These are phyloP conservation scores for Heliconius erato DNA, from an alignment of 2,888 invertebrate species.

Conservation along the genomic window DNA sequence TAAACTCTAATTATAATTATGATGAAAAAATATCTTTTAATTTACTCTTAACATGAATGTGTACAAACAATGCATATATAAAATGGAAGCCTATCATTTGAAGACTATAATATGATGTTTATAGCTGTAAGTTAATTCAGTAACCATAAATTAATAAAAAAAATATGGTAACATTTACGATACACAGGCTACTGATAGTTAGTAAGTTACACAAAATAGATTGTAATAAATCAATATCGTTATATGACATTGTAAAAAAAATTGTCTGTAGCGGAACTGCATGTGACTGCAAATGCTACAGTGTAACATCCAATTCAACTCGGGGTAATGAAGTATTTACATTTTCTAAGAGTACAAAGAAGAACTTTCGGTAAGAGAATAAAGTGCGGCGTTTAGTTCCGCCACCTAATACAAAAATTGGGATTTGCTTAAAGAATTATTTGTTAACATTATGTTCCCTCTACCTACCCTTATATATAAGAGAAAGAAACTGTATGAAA, in stretches of 20 bases:
- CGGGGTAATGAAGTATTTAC: background rate
- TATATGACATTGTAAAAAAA: background rate
- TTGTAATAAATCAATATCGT: background rate
- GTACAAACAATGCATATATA: background rate
- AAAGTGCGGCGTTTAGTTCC: background rate
- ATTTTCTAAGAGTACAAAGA: background rate
- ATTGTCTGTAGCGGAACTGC: background rate
- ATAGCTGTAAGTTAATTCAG: background rate
- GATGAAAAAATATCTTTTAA: slow-evolving; percentile 4
- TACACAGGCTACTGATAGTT: background rate
- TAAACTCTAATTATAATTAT: background rate
- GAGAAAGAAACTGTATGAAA: background rate
- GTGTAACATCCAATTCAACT: background rate
- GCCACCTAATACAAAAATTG: background rate
- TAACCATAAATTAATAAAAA: background rate
- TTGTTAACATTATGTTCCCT: background rate
- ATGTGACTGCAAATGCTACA: background rate
- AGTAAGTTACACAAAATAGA: background rate
- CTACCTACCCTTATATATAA: background rate
- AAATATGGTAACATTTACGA: background rate
- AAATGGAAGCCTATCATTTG: slow-evolving; percentile 1
- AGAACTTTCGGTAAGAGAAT: background rate
- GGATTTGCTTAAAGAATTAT: background rate
- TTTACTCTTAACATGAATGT: background rate
- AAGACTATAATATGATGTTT: background rate